Percentiles rank a stretch among this genome's conserved stretches.
phyloP scores from a whole-genome alignment of 2,113 vertebrate species.

The Ctenodactylus gundi region DNA sequence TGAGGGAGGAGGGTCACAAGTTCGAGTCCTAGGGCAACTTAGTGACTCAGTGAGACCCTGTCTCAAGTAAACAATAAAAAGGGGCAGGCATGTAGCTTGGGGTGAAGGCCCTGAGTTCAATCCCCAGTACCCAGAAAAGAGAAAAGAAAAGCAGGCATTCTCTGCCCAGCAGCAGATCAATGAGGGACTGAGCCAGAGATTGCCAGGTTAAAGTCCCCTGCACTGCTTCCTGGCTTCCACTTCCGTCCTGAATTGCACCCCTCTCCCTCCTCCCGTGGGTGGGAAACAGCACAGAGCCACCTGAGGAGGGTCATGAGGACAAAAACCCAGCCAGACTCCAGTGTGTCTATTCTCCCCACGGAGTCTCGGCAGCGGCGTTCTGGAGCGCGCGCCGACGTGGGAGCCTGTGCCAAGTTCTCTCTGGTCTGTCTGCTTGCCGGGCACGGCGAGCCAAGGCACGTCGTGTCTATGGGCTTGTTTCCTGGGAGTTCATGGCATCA shows the following conservation, averaged over 20 bases:
- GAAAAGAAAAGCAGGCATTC: too few relatives aligned
- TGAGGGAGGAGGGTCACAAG: too few relatives aligned
- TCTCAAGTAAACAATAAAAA: too few relatives aligned
- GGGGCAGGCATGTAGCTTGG: too few relatives aligned
- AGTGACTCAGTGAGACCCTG: too few relatives aligned
- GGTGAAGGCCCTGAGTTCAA: too few relatives aligned
- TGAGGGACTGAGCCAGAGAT: background rate
- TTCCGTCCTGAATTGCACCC: background rate
- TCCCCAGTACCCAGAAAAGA: too few relatives aligned
- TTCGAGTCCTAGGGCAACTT: too few relatives aligned
- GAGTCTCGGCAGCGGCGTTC: background rate
- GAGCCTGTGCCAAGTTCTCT: background rate
- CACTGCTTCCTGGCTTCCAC: background rate
- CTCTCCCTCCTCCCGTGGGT: too few relatives aligned
- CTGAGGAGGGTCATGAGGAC: background rate
- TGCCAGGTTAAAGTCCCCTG: fast-evolving
- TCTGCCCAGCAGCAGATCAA: background rate
- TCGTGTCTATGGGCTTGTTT: background rate
- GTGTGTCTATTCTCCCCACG: background rate
- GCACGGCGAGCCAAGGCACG: too few relatives aligned
- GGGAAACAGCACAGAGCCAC: too few relatives aligned
- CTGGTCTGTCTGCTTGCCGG: background rate
- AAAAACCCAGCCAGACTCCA: background rate
- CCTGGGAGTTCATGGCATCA: background rate
- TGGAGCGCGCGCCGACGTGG: too few relatives aligned